Evolutionary conservation across 2,113 vertebrate species (phyloP).

Genomic region (Cyphomyrus plagiostoma): DNA sequence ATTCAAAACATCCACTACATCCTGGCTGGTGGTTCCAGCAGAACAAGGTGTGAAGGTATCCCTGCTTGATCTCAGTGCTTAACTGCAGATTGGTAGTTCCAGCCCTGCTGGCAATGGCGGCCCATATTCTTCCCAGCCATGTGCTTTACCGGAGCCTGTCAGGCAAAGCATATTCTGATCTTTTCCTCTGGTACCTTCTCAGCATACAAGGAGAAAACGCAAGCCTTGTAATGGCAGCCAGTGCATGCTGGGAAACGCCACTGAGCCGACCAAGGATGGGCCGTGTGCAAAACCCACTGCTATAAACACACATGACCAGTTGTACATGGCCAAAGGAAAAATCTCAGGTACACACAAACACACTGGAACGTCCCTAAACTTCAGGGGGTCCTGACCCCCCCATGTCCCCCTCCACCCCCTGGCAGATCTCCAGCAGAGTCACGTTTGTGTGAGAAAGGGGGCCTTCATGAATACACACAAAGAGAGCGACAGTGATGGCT

Average conservation of each 20-base stretch:
- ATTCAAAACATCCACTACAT: neutral
- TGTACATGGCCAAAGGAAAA: neutral
- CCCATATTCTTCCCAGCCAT: neutral
- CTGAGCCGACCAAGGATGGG: neutral
- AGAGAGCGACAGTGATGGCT: neutral
- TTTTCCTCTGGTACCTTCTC: neutral
- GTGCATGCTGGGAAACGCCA: neutral
- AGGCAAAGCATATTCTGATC: neutral
- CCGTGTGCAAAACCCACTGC: neutral
- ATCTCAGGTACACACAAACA: neutral
- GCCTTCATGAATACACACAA: slow-evolving; percentile 57
- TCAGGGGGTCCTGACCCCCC: neutral
- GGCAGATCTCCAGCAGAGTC: slow-evolving; percentile 31
- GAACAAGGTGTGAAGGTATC: neutral
- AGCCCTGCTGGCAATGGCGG: neutral
- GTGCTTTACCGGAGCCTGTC: neutral
- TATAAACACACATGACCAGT: neutral
- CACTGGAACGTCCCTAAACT: neutral
- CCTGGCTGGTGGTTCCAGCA: neutral
- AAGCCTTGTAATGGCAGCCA: neutral
- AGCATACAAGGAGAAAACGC: neutral
- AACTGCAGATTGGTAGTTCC: neutral
- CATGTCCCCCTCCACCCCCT: neutral
- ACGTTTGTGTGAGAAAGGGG: slow-evolving; percentile 29
- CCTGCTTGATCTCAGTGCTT: neutral